Base-by-base conservation (phyloP, 2,113 vertebrate genomes). In the Rhagologus leucostigma region DNA sequence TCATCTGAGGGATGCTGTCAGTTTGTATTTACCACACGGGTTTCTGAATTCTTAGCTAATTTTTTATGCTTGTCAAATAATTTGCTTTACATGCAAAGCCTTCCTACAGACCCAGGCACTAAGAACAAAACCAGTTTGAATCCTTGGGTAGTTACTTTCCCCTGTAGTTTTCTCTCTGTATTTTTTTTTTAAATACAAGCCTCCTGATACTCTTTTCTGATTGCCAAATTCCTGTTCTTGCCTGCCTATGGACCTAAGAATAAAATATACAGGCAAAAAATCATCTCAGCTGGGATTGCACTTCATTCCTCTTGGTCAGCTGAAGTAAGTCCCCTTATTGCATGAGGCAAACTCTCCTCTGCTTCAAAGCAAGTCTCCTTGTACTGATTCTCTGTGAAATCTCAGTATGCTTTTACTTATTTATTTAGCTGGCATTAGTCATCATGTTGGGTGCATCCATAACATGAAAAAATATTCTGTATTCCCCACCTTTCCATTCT, bases 21-120 rank as follows among this genome's bases (percentile, higher is more conserved):
- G 89, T 91, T 96, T 84, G 49, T 63, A 90, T 95, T 95, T 95
- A 89, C 82, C 76, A 65, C 37, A 39, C 24, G 10, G 41, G 63
- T 75, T 89, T 95, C 78, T 92, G 68, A 41, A 90, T 83, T 35
- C 21, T 91, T 90, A 91, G 63, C 50, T 77, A 30, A 70, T 85
- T 89, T 87, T 92, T 77, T 57, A 77, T 76, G 82, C 82, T 79
- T 91, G 71, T 93, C 95, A 93, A 84, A 78, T 81, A 93, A 94
- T 94, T 95, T 89, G 33, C 11, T 94, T 47, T 52, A 89, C 70
- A 52, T 70, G 41, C 24, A 84, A 93, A 91, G 37, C 44, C 39
- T 77, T 91, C n/a, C 55, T 83, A 62, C 22, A 71, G 57, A 67
- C 20, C 33, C 14, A 62, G 30, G 13, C 18, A 57, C 18, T 81